Conservation (phyloP, 1,140 invertebrate genomes). For the Aphaenogaster rudis region DNA sequence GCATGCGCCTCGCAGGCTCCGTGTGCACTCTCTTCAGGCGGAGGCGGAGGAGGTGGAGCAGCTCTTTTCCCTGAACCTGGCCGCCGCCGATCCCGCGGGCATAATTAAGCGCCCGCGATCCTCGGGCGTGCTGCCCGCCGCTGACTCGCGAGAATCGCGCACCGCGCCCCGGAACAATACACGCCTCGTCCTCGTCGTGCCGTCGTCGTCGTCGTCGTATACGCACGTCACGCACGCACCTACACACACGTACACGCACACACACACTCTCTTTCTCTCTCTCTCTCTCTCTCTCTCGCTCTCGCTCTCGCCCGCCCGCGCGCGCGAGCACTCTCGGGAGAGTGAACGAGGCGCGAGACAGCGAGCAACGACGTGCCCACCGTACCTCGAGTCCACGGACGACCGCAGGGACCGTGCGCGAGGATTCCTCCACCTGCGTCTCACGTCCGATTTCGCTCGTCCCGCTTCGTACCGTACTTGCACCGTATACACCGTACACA, state of each 20-base stretch:
- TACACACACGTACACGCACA: slow-evolving; percentile 59
- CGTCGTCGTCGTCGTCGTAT: slow-evolving; percentile 26
- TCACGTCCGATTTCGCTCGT: slow-evolving; percentile 54
- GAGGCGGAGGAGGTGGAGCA: slow-evolving; percentile 35
- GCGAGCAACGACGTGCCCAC: slow-evolving; percentile 62
- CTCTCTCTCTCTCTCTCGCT: background rate
- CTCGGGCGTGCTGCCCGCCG: slow-evolving; percentile 47
- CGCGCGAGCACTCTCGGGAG: slow-evolving; percentile 16
- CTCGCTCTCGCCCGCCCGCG: background rate
- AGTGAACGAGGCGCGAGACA: background rate
- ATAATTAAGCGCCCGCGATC: slow-evolving; percentile 74
- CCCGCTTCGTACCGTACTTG: slow-evolving; percentile 20
- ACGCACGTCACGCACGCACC: slow-evolving; percentile 75
- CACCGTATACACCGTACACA: slow-evolving; percentile 36
- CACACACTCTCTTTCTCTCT: too few relatives aligned
- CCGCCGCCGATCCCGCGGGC: slow-evolving; percentile 74
- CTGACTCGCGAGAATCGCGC: slow-evolving; percentile 60
- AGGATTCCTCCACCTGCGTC: slow-evolving; percentile 75
- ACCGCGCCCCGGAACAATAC: slow-evolving; percentile 81
- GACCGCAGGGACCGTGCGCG: slow-evolving; percentile 28
- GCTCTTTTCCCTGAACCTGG: slow-evolving; percentile 72
- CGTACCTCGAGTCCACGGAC: slow-evolving; percentile 37
- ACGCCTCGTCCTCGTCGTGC: slow-evolving; percentile 71
- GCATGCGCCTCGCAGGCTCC: slow-evolving; percentile 80
- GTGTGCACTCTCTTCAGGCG: slow-evolving; percentile 73